Evolutionary conservation across 2,888 invertebrate genomes (phyloP), one percentile per base, ranked within the genome.

Genomic region (Diploptera punctata): DNA sequence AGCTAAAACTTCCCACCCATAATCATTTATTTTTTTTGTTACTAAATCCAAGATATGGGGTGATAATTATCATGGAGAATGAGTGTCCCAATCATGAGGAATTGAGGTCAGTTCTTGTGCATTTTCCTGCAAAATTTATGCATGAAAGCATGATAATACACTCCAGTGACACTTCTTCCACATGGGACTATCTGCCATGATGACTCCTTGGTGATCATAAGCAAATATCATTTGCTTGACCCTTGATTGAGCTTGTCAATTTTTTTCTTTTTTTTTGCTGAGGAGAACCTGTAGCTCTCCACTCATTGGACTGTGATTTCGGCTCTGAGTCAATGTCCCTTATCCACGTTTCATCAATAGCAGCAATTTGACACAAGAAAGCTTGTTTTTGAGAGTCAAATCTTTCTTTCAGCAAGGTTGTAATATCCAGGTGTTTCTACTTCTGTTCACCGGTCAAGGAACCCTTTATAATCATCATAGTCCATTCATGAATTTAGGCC

Each of bases 371-470:
- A 38, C 13, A 38, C 38, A 38, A 38, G n/a, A 47, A 38, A 9
- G 43, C 26, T 19, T 67, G 49, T 26, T 21, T 7, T 67, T 67
- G 24, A 44, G 7, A 13, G 19, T 44, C 26, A 24, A 43, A n/a
- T 43, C 24, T 67, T 67, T 24, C 44, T 44, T 67, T 61, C 19
- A 47, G 47, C 47, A 47, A 47, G 47, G 5, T 47, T 47, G 61
- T 26, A 61, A 31, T 31, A 7, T 61, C 18, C 4, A 31, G 33
- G 33, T 5, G 29, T 61, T 1, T 31, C 61, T 61, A 9, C 1
- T 18, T 38, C 33, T 31, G 33, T 31, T 61, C 38, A 61, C 0
- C 61, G 33, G 31, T 33, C 61, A 61, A 31, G n/a, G n/a, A n/a
- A n/a, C n/a, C n/a, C n/a, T n/a, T n/a, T n/a, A n/a, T n/a, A n/a